Evolutionary conservation across 2,888 invertebrate species (phyloP).

Genomic region (Nomada ruficornis): DNA sequence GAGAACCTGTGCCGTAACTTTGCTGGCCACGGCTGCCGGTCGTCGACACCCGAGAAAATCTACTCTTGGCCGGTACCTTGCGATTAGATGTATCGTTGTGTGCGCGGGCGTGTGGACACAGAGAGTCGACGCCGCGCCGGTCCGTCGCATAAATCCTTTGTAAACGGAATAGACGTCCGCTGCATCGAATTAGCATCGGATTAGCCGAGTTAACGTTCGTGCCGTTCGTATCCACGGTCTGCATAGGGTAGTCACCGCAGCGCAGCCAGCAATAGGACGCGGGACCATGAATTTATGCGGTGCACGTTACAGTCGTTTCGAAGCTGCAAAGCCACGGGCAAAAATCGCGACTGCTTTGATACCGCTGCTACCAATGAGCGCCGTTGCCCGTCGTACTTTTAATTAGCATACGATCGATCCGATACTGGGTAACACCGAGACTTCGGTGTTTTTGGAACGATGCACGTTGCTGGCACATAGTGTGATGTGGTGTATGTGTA

Average conservation of each 20-base stretch:
- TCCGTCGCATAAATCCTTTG: slow-evolving; percentile 73
- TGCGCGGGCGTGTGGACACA: slow-evolving; percentile 40
- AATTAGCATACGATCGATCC: slow-evolving; percentile 71
- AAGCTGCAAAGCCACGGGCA: slow-evolving; percentile 27
- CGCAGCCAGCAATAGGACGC: slow-evolving; percentile 27
- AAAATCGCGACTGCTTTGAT: slow-evolving; percentile 60
- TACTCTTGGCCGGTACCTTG: slow-evolving; percentile 8
- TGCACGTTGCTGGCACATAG: slow-evolving; percentile 6
- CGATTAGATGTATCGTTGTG: slow-evolving; percentile 55
- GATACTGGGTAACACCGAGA: background rate
- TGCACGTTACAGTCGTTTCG: slow-evolving; percentile 61
- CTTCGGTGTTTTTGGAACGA: slow-evolving; percentile 57
- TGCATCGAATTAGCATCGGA: slow-evolving; percentile 81
- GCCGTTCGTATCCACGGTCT: slow-evolving; percentile 54
- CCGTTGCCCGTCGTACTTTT: slow-evolving; percentile 50
- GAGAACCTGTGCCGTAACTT: slow-evolving; percentile 2
- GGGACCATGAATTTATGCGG: slow-evolving; percentile 67
- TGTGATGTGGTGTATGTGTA: too few species aligned
- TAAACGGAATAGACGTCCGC: slow-evolving; percentile 74
- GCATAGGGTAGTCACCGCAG: slow-evolving; percentile 33
- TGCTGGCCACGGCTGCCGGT: slow-evolving; percentile 4
- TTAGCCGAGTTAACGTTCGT: slow-evolving; percentile 77
- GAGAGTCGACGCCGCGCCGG: slow-evolving; percentile 33
- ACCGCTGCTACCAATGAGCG: slow-evolving; percentile 17
- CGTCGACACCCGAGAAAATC: slow-evolving; percentile 29